These are phyloP conservation scores for Parapsyche elsis DNA, from an alignment of 1,140 invertebrate genomes.

Conservation along the genomic window DNA sequence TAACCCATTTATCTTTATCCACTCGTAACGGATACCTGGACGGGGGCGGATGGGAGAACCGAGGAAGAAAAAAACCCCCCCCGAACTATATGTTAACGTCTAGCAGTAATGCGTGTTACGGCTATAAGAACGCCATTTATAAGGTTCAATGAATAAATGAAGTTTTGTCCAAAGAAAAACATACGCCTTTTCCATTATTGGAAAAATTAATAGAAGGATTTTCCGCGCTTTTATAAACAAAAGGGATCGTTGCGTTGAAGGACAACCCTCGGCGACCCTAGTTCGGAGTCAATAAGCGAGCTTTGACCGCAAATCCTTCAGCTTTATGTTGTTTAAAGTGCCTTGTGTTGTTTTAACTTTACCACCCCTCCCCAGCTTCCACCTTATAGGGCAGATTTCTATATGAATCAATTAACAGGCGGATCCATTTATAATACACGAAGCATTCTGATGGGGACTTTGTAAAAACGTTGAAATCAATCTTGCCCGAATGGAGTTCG, in stretches of 20 bases:
- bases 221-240: not conserved
- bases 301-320: not conserved
- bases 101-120: constrained; percentile 22
- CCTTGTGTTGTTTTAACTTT: constrained; percentile 24
- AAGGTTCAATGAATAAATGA: constrained; percentile 41
- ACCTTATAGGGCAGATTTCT: too few relatives aligned
- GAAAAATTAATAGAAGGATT: not conserved
- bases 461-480: too few relatives aligned
- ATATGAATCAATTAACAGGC: constrained; percentile 19
- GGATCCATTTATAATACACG: not conserved
- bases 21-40: not conserved
- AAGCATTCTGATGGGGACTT: not conserved
- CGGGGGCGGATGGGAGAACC: not conserved
- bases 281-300: not conserved
- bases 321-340: constrained; percentile 15
- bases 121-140: constrained; percentile 45
- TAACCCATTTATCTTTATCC: constrained; percentile 47
- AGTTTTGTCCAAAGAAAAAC: constrained; percentile 1
- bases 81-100: constrained; percentile 45
- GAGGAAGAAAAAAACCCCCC: not conserved
- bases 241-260: not conserved
- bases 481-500: not conserved
- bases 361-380: too few relatives aligned
- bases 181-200: constrained; percentile 31
- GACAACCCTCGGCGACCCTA: not conserved